Conservation (phyloP, 2,888 invertebrate species). For the Gryllus longicercus region DNA sequence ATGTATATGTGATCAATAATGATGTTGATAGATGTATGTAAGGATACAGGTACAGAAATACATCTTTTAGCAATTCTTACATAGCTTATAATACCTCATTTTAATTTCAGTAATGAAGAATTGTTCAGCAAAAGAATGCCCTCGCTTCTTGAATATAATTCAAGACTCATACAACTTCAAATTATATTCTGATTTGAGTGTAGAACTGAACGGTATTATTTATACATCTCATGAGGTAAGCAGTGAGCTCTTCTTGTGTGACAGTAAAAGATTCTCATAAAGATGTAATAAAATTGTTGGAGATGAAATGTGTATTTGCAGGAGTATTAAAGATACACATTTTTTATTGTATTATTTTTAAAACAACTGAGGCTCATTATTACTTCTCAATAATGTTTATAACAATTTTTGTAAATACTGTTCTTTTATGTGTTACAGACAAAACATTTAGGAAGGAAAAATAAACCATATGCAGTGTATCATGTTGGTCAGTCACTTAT, state of each 20-base stretch:
- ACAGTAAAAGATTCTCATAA: not conserved
- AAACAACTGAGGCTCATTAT: too few species aligned
- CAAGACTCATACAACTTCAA: slow-evolving; percentile 58
- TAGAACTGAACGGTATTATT: slow-evolving; percentile 60
- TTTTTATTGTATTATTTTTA: too few species aligned
- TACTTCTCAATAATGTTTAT: too few species aligned
- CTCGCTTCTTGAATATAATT: slow-evolving; percentile 60
- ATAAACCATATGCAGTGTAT: slow-evolving; percentile 63
- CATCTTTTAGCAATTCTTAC: not conserved
- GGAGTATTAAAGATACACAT: too few species aligned
- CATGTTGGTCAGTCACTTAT: slow-evolving; percentile 66
- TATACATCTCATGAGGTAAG: slow-evolving; percentile 45
- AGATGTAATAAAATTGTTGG: not conserved
- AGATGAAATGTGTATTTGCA: too few species aligned
- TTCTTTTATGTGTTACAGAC: slow-evolving; percentile 47
- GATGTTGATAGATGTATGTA: not conserved
- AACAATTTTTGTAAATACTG: too few species aligned
- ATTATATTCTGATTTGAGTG: slow-evolving; percentile 60
- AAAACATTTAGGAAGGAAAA: slow-evolving; percentile 58
- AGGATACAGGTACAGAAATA: not conserved
- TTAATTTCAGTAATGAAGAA: slow-evolving; percentile 59
- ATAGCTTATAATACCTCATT: not conserved
- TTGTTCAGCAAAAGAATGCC: slow-evolving; percentile 60
- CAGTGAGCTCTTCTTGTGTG: too few species aligned
- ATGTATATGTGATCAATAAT: too few species aligned